A percentile compares a stretch with the other conserved stretches of the same genome.
These are phyloP conservation scores for Leucosticte australis DNA, from an alignment of 2,113 vertebrate species.

Conservation along the genomic window DNA sequence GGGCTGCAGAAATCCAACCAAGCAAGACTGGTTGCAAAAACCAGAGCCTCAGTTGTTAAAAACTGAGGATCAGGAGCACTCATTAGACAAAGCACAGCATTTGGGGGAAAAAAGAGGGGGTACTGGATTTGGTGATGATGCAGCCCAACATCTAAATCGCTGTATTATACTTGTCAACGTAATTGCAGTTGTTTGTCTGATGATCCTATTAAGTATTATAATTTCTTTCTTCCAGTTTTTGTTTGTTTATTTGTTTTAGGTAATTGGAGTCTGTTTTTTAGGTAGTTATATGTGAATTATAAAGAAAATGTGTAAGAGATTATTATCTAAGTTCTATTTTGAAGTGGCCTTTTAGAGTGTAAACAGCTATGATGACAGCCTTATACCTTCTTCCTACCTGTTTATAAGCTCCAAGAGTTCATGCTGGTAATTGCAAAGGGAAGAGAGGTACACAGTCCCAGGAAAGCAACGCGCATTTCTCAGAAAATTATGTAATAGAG, in stretches of 20 bases:
- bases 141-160: neutral
- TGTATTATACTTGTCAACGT: conserved; percentile 22
- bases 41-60: neutral
- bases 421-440: neutral
- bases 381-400: neutral
- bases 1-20: neutral
- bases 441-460: neutral
- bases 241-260: conserved; percentile 30
- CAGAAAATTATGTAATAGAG: neutral
- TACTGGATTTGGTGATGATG: neutral
- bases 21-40: neutral
- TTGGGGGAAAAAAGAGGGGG: neutral
- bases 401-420: neutral
- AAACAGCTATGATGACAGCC: conserved; percentile 7
- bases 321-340: conserved; percentile 15
- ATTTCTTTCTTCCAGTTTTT: neutral
- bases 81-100: neutral
- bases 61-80: neutral
- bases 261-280: conserved; percentile 22
- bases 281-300: conserved; percentile 21
- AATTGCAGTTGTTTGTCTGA: conserved; percentile 50
- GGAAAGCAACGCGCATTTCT: neutral
- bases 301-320: conserved; percentile 19
- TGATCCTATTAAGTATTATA: conserved; percentile 9
- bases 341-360: neutral